These are phyloP conservation scores for Metallyticus violacea DNA, from an alignment of 2,888 invertebrate genomes.

Conservation along the genomic window DNA sequence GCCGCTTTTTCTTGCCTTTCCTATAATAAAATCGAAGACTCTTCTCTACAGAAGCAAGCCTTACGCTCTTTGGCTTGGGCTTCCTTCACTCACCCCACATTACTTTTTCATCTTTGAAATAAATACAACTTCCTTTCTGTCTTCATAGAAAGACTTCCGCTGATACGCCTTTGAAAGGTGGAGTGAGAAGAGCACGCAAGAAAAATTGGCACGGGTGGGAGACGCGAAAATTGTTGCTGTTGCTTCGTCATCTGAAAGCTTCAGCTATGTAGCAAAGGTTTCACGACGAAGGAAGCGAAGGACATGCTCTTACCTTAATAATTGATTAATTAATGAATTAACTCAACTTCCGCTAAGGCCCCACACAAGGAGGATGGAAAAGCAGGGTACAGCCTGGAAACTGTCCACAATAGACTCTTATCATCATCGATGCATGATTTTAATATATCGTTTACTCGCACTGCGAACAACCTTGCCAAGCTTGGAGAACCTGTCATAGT, in stretches of 20 bases:
- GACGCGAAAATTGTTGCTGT: neutral
- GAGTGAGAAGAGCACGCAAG: neutral
- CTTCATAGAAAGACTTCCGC: neutral
- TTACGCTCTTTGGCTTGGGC: neutral
- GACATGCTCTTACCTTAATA: constrained; percentile 20
- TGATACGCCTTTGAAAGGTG: neutral
- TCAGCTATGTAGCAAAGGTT: neutral
- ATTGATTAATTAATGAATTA: constrained; percentile 26
- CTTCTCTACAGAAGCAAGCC: too few species aligned
- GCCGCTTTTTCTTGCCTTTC: neutral
- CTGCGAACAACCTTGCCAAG: too few species aligned
- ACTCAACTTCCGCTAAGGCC: constrained; percentile 20
- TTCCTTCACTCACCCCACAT: neutral
- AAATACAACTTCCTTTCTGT: neutral
- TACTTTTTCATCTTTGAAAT: neutral
- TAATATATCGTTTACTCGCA: too few species aligned
- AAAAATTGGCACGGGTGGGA: neutral
- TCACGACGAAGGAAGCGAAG: neutral
- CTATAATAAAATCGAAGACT: neutral
- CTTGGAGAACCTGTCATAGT: too few species aligned
- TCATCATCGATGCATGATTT: too few species aligned
- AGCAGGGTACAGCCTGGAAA: neutral
- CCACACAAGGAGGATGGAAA: neutral
- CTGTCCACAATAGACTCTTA: neutral
- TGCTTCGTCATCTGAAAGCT: neutral